Conservation (phyloP, 2,888 invertebrate species). For the Podabrus alpinus region DNA sequence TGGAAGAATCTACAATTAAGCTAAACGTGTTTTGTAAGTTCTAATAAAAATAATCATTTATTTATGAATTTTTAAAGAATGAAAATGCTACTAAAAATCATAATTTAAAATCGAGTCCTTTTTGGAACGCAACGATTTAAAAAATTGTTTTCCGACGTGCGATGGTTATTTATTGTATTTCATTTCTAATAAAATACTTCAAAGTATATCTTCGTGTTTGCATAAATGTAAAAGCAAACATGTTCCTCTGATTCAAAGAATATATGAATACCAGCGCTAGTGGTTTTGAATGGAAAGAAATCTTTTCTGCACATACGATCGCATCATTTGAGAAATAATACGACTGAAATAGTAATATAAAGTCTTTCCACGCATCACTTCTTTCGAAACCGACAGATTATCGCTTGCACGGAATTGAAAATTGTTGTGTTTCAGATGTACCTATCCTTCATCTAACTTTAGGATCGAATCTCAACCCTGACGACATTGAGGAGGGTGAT, state of each 20-base stretch:
- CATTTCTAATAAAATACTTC: neutral
- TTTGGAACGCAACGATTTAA: neutral
- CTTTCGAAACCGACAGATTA: slow-evolving; percentile 38
- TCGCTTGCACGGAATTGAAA: slow-evolving; percentile 45
- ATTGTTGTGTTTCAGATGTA: slow-evolving; percentile 61
- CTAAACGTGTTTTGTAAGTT: slow-evolving; percentile 88
- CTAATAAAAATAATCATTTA: neutral
- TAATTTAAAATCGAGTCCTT: neutral
- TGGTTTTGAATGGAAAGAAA: slow-evolving; percentile 9
- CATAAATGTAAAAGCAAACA: neutral
- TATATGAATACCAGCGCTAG: neutral
- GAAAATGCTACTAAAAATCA: neutral
- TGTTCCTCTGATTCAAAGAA: neutral
- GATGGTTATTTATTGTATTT: neutral
- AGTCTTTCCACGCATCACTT: slow-evolving; percentile 44
- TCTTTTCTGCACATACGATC: slow-evolving; percentile 12
- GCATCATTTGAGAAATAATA: slow-evolving; percentile 37
- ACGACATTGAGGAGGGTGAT: slow-evolving; percentile 80
- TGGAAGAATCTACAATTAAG: slow-evolving; percentile 78
- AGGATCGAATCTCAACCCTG: slow-evolving; percentile 76
- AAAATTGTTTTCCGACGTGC: neutral
- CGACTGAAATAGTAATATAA: slow-evolving; percentile 45
- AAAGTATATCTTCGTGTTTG: neutral
- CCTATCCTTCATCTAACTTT: slow-evolving; percentile 72
- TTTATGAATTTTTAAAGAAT: neutral